phyloP scores from a whole-genome alignment of 2,888 invertebrate genomes.

The Drosophila macrospina region DNA sequence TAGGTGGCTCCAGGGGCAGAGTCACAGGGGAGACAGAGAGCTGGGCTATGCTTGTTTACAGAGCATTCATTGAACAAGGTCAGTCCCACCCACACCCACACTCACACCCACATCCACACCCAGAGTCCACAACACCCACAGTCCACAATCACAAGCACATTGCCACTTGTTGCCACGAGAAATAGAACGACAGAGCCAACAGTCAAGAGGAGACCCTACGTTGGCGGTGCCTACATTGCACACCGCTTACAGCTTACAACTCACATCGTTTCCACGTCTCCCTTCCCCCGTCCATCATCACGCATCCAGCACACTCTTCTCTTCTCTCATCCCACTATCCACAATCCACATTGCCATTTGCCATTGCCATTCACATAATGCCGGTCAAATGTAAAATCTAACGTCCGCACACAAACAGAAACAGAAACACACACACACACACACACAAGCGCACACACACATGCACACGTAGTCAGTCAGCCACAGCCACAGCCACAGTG shows the following conservation, averaged over 20 bases:
- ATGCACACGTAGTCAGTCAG: constrained; percentile 12
- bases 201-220: too few relatives aligned
- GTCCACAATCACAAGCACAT: constrained; percentile 13
- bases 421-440: constrained; percentile 21
- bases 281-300: too few relatives aligned
- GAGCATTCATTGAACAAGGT: constrained; percentile 58
- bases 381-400: constrained; percentile 76
- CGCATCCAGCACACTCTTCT: background rate
- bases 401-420: constrained; percentile 21
- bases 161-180: constrained; percentile 52
- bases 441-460: constrained; percentile 23
- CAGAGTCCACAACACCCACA: constrained; percentile 1
- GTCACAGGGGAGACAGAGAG: background rate
- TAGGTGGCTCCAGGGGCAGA: background rate
- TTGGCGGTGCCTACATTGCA: constrained; percentile 8
- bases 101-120: constrained; percentile 1
- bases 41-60: constrained; percentile 32
- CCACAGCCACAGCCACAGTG: constrained; percentile 17
- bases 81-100: constrained; percentile 44
- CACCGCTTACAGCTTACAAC: constrained; percentile 19
- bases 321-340: background rate
- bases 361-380: constrained; percentile 48
- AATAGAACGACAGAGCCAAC: too few relatives aligned
- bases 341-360: constrained; percentile 13
- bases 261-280: background rate